A percentile compares a stretch with the other conserved stretches of the same genome.
Conservation (phyloP, 1,140 invertebrate genomes). For the Drosophila nigrodunni region DNA sequence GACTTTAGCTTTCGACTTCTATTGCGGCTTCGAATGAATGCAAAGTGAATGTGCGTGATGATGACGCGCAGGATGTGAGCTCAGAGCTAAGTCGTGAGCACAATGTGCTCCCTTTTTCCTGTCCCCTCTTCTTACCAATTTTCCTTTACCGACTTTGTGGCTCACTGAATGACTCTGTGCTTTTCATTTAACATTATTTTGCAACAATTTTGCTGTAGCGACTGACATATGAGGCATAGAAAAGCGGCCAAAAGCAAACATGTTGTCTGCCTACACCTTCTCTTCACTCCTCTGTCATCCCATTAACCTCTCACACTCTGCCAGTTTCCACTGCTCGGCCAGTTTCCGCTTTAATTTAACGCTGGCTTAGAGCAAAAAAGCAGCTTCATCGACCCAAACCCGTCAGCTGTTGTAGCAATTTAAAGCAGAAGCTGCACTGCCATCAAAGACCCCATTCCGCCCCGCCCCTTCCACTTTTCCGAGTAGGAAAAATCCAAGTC, state of each 20-base stretch:
- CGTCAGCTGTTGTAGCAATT: slow-evolving; percentile 65
- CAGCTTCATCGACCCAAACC: slow-evolving; percentile 9
- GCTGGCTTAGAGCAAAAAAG: slow-evolving; percentile 49
- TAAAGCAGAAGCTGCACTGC: slow-evolving; percentile 63
- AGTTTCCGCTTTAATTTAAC: slow-evolving; percentile 81
- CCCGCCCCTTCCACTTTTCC: neutral
- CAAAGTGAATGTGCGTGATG: slow-evolving; percentile 79
- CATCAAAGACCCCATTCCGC: neutral
- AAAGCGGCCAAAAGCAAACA: slow-evolving; percentile 70
- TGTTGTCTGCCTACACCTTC: slow-evolving; percentile 20
- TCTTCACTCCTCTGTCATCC: slow-evolving; percentile 2
- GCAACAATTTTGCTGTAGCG: slow-evolving; percentile 66
- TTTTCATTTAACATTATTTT: slow-evolving; percentile 83
- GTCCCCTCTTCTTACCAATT: neutral
- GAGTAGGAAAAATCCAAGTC: slow-evolving; percentile 21
- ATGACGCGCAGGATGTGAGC: slow-evolving; percentile 44
- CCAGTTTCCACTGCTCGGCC: slow-evolving; percentile 5
- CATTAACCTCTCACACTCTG: slow-evolving; percentile 22
- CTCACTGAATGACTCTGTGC: slow-evolving; percentile 72
- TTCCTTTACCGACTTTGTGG: slow-evolving; percentile 1
- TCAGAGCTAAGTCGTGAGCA: slow-evolving; percentile 27
- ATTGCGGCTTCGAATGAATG: slow-evolving; percentile 61
- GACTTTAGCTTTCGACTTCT: neutral
- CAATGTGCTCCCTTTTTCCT: slow-evolving; percentile 25
- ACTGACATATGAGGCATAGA: slow-evolving; percentile 60